Evolutionary conservation across 2,797 vertebrate genomes (phyloP), one percentile per base, ranked within the genome.

Genomic region (Liasis olivaceus): DNA sequence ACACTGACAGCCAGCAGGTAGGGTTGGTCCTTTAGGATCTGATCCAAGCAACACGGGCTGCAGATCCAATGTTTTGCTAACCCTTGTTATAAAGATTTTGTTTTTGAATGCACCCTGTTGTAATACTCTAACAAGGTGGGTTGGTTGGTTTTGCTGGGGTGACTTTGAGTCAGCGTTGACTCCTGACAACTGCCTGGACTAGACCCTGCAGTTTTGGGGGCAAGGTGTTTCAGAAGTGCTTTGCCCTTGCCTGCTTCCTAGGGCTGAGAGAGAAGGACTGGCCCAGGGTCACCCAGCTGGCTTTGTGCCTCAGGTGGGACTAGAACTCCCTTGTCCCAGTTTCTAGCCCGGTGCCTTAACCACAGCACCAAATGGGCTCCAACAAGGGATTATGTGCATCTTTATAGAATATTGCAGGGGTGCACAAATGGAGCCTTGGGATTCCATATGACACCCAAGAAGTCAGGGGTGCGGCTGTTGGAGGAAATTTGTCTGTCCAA

Each of bases 1-100:
- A 98, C 14, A 96, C 98, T 87, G 98, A 98, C 94, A 98, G 98
- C 0, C 98, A 98, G 93, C 98, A 99, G 99, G 99, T 99, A 97
- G 96, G 8, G 96, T 91, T 89, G 93, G 28, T 24, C 20, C 36
- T 47, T 22, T 0, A 12, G 20, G 36, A 8, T 63, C 28, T 59
- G 64, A 54, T 47, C 22, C 22, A 22, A 5, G 58, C 31, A 63
- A 26, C n/a, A 81, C 0, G 5, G 14, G 6, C 17, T 3, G 5
- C 60, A 22, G n/a, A 54, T 28, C 26, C 20, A 24, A 14, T 17
- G 15, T 72, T 42, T 58, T n/a, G 22, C 4, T 31, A 63, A 42
- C 85, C 12, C 69, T 15, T 2, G 28, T 2, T n/a, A 24, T 20
- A 42, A 72, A 36, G 12, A 59, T 72, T 59, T 64, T 7, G 13